Evolutionary conservation across 2,113 vertebrate genomes (phyloP).

Genomic region (Muntiacus reevesi): DNA sequence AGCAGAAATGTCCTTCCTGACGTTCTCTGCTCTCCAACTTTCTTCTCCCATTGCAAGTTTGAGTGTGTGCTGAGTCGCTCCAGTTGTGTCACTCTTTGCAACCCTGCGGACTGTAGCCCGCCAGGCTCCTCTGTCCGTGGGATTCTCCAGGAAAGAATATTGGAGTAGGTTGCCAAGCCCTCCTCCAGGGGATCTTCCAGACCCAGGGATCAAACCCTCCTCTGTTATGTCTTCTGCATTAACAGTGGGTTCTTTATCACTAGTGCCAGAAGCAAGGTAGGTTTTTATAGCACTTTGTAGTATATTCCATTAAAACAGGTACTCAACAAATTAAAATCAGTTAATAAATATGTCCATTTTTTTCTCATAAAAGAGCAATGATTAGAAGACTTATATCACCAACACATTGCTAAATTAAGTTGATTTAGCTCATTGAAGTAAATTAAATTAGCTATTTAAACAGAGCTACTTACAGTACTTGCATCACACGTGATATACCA

Average conservation of each 20-base stretch:
- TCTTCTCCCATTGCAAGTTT: neutral
- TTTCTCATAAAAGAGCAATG: neutral
- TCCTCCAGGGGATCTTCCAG: neutral
- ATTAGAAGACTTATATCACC: neutral
- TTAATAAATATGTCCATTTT: neutral
- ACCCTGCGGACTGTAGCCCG: neutral
- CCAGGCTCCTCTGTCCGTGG: neutral
- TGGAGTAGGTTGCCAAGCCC: neutral
- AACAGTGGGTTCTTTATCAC: neutral
- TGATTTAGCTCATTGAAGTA: neutral
- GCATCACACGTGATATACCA: rapidly evolving
- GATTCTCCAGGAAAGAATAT: neutral
- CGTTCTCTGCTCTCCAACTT: neutral
- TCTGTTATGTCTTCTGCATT: neutral
- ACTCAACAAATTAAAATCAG: neutral
- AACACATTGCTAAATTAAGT: neutral
- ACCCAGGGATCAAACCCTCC: neutral
- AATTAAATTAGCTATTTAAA: neutral
- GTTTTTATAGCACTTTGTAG: neutral
- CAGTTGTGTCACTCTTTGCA: neutral
- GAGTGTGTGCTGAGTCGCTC: neutral
- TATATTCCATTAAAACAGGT: neutral
- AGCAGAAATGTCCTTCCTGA: neutral
- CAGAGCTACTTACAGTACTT: neutral
- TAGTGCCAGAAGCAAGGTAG: neutral